Evolutionary conservation across 2,113 vertebrate species (phyloP), one percentile per base, ranked within the genome.

Genomic region (Ailurus styani): DNA sequence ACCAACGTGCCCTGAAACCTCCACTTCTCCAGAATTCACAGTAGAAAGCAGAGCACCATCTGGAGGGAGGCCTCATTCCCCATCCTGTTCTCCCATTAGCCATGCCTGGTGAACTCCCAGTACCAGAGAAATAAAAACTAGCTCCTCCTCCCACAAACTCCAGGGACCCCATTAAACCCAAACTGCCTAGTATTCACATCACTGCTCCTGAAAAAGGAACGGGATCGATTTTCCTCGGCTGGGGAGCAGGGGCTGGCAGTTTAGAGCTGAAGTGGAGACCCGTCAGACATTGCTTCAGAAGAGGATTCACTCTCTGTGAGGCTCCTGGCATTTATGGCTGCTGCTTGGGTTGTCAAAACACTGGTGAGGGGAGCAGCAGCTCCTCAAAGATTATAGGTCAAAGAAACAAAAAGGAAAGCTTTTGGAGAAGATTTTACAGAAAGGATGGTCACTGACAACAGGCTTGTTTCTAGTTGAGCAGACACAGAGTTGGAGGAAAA

Each of bases 81-180:
- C 5, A 2, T 37, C 20, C 62, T 60, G 34, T 50, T 70, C n/a
- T 92, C 25, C 79, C n/a, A 34, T 84, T 13, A 72, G 18, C 64
- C 54, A 29, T 13, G 34, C 68, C 78, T 70, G 34, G 73, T 45
- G 83, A 91, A n/a, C 62, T 72, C 82, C 37, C 29, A 17, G 66
- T 17, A 45, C 50, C 17, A 31, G 42, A 55, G 54, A 96, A 77
- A 66, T 72, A 73, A 97, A 95, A 70, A 47, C 52, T 1, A 37
- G 85, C 70, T 87, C 87, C 29, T 64, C 87, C 72, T 87, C 75
- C 82, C 29, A 47, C 21, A 55, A 90, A 89, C 52, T 96, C 87
- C 11, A n/a, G 91, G 84, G 95, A 95, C 34, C 57, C 95, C 87
- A 90, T 92, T 92, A 97, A 77, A 85, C 2, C 45, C 83, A 92